Evolutionary conservation across 2,888 invertebrate species (phyloP), one percentile per base, ranked within the genome.

Genomic region (Eupithecia subumbrata): DNA sequence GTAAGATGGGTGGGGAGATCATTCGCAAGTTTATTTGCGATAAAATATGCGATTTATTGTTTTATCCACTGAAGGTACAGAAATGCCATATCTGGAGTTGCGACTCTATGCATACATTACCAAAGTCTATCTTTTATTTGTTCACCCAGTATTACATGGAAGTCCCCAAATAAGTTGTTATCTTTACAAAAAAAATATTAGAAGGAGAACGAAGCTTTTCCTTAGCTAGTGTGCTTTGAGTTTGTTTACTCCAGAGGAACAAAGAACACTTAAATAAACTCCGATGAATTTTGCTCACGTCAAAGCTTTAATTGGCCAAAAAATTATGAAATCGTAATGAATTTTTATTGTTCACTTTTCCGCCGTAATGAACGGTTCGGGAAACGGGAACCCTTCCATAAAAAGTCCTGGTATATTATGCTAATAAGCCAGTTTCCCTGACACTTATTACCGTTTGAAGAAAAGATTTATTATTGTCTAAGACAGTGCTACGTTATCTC

Each of bases 161-260:
- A 18, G 18, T 18, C 60, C 64, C 63, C 63, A 63, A 78, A 76
- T 73, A 78, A 80, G 75, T 79, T 77, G 76, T 78, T 71, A 76
- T 76, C 73, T 74, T 37, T 30, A 64, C 74, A 76, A 75, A 77
- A 74, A n/a, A 76, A 71, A 40, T 40, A 73, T 71, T 72, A 70
- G 73, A 7, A 72, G 76, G 73, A 52, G 18, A 4, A 16, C 69
- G 75, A 73, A 77, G 73, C 77, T 72, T 76, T 76, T 73, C 67
- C 67, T 70, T 75, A 71, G 69, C 71, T 77, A 70, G 73, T 71
- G 76, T 76, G 74, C 73, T 75, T 77, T 72, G 72, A 76, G 78
- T 80, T 78, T 73, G 73, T 75, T 73, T 68, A 72, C 73, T 69
- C 70, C 48, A 69, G 66, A 43, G 40, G 0, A 40, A 40, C 43